Base-by-base conservation (phyloP, 2,888 invertebrate species). In the Hipparchia semele region DNA sequence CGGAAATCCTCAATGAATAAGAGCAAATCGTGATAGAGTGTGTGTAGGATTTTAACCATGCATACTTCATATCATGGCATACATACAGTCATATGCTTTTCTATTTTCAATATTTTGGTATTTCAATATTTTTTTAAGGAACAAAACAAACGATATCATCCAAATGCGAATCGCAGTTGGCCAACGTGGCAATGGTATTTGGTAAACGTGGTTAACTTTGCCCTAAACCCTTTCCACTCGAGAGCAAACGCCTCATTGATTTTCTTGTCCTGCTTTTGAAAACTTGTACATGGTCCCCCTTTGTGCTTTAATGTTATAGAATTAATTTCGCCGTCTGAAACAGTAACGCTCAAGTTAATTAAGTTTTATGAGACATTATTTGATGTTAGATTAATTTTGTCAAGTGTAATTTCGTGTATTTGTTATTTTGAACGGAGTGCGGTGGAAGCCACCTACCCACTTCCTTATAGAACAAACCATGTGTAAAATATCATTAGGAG, bases 291-390 rank as follows among this genome's bases (percentile, higher is more conserved):
- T 67, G 49, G 39, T 10, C 5, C 49, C 10, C 68, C 58, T 23
- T 23, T 23, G 23, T 68, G 23, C 6, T 61, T 39, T 76, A 73
- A 73, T 75, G 72, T 73, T 72, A 71, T 75, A 71, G 73, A 75
- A 73, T 76, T 77, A 76, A 75, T 77, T 76, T 68, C 66, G 59
- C 65, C 71, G 65, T 72, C 72, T 71, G 71, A 71, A 76, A 71
- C 65, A 70, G 68, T 71, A 60, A 74, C 66, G 58, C 58, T 39
- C 72, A 46, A 68, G 61, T 74, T 76, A 77, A 76, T 77, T 73
- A 76, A 68, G 65, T 75, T 72, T 70, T 60, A 13, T 66, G 64
- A 56, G 54, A 71, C 70, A 70, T 73, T 60, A 71, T 70, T 68
- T 71, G 70, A 72, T 64, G 70, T 72, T 64, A 74, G 51, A 72